These are phyloP conservation scores for Cynodonichthys magdalenae DNA, from an alignment of 2,797 vertebrate genomes.

Conservation along the genomic window DNA sequence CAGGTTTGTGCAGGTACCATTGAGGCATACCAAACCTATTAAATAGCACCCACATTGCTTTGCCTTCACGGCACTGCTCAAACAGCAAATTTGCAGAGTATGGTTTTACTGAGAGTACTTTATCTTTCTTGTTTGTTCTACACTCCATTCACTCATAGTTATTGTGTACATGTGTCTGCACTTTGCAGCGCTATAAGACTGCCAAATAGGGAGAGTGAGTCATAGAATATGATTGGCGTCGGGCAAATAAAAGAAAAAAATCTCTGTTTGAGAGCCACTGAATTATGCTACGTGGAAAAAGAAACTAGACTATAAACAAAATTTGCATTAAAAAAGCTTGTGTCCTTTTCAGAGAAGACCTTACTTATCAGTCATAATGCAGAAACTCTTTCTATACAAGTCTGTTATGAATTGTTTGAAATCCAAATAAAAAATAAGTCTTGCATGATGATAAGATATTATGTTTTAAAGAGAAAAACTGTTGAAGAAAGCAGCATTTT, in stretches of 20 bases:
- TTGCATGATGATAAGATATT: too few relatives aligned
- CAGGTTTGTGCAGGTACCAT: constrained; percentile 18
- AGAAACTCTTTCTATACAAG: background rate
- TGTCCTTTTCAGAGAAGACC: constrained; percentile 9
- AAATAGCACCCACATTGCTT: constrained; percentile 34
- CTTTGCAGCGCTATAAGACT: constrained; percentile 21
- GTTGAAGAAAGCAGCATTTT: too few relatives aligned
- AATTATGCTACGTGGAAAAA: constrained; percentile 20
- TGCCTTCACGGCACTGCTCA: constrained; percentile 34
- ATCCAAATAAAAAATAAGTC: background rate
- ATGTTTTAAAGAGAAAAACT: too few relatives aligned
- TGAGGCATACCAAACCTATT: constrained; percentile 24
- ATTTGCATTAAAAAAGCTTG: constrained; percentile 31
- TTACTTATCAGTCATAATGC: constrained; percentile 13
- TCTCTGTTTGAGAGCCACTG: constrained; percentile 27
- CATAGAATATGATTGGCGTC: constrained; percentile 43
- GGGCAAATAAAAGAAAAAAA: constrained; percentile 32
- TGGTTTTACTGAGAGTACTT: constrained; percentile 46
- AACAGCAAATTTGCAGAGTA: constrained; percentile 57
- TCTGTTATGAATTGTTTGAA: background rate
- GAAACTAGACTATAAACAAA: constrained; percentile 24
- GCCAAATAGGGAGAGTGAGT: constrained; percentile 36
- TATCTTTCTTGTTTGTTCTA: constrained; percentile 48
- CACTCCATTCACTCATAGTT: constrained; percentile 43
- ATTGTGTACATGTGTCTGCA: constrained; percentile 48